Evolutionary conservation across 2,888 invertebrate genomes (phyloP).

Genomic region (Coelopa pilipes): DNA sequence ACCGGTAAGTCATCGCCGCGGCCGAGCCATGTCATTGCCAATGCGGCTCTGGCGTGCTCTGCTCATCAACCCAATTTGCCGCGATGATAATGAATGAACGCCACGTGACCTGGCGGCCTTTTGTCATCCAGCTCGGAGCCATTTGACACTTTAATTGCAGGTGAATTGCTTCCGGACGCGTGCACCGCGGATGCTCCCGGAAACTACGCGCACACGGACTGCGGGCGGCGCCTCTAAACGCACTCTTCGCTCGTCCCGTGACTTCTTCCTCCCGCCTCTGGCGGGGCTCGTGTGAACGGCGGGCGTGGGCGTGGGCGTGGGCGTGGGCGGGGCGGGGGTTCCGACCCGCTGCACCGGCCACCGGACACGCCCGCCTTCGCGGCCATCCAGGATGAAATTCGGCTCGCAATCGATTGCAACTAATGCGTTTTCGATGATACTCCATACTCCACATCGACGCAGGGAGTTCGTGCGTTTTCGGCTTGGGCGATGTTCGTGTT

Average conservation of each 20-base stretch:
- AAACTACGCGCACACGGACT: background rate
- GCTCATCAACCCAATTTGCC: slow-evolving; percentile 14
- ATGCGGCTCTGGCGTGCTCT: background rate
- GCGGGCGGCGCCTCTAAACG: too few relatives aligned
- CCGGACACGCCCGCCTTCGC: too few relatives aligned
- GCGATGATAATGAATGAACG: slow-evolving; percentile 24
- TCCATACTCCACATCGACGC: too few relatives aligned
- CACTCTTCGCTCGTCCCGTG: background rate
- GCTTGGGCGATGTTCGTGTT: too few relatives aligned
- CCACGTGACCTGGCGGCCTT: slow-evolving; percentile 41
- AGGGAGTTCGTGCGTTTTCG: too few relatives aligned
- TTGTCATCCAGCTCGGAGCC: slow-evolving; percentile 45
- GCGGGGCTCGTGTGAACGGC: too few relatives aligned
- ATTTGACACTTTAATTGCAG: slow-evolving; percentile 65
- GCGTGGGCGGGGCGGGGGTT: too few relatives aligned
- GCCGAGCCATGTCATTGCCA: background rate
- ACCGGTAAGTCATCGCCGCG: background rate
- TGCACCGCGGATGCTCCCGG: slow-evolving; percentile 35
- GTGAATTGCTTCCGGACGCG: slow-evolving; percentile 57
- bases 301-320: too few relatives aligned
- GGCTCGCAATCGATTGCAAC: too few relatives aligned
- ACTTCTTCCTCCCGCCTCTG: background rate
- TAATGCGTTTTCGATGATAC: too few relatives aligned
- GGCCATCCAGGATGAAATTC: too few relatives aligned
- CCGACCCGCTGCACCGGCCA: too few relatives aligned